These are phyloP conservation scores for Syngnathus typhle DNA, from an alignment of 2,113 vertebrate species.

Conservation along the genomic window DNA sequence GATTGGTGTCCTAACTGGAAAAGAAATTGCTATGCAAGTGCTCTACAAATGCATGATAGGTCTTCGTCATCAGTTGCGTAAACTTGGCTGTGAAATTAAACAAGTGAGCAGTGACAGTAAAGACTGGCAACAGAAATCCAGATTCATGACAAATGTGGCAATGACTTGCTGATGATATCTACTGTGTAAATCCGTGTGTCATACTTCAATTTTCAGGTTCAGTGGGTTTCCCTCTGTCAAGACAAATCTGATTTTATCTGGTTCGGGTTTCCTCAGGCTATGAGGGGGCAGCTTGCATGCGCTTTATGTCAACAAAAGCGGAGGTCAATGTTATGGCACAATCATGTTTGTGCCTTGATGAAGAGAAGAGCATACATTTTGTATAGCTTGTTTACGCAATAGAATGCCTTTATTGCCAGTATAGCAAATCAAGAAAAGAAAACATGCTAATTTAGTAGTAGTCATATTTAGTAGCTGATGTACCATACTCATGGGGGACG, in stretches of 20 bases:
- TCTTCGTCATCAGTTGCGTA: background rate
- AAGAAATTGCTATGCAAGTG: background rate
- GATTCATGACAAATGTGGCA: background rate
- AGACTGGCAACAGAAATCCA: conserved; percentile 4
- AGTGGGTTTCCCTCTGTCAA: conserved; percentile 3
- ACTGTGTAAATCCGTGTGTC: background rate
- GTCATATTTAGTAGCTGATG: too few species aligned
- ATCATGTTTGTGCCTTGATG: background rate
- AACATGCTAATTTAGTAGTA: too few species aligned
- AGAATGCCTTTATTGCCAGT: background rate
- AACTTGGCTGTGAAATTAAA: background rate
- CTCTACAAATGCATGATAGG: background rate
- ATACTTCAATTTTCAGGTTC: conserved; percentile 1
- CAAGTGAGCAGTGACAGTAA: background rate
- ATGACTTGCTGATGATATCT: conserved; percentile 8
- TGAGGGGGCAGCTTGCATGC: background rate
- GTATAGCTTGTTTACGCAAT: background rate
- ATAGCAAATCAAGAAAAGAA: background rate
- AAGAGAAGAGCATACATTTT: background rate
- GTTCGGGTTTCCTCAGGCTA: conserved; percentile 3
- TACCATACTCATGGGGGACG: background rate
- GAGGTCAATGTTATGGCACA: background rate
- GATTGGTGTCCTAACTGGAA: background rate
- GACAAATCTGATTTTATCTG: background rate
- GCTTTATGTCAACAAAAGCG: background rate